phyloP scores from a whole-genome alignment of 2,888 invertebrate genomes.

The Zygothrica quintamaculata region DNA sequence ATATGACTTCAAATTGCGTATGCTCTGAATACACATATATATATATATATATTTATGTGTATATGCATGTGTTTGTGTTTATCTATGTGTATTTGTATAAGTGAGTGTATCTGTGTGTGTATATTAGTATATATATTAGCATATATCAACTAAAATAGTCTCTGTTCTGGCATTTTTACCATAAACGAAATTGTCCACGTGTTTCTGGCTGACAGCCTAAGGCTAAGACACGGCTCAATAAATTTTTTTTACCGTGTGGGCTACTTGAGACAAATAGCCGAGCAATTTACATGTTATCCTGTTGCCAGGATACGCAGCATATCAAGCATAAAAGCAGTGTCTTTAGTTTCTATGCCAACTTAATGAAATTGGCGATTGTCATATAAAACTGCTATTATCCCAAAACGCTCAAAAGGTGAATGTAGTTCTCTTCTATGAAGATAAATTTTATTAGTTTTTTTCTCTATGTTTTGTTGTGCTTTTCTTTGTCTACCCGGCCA shows the following conservation, averaged over 20 bases:
- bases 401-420: constrained; percentile 46
- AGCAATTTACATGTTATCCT: constrained; percentile 54
- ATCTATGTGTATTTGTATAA: background rate
- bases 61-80: background rate
- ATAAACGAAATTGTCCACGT: too few species aligned
- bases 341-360: constrained; percentile 61
- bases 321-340: constrained; percentile 51
- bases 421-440: constrained; percentile 48
- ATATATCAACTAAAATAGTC: too few species aligned
- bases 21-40: too few species aligned
- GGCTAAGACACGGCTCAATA: constrained; percentile 9
- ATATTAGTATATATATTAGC: background rate
- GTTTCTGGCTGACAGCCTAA: constrained; percentile 6
- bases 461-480: background rate
- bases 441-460: constrained; percentile 39
- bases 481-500: constrained; percentile 10
- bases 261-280: constrained; percentile 63
- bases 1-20: too few species aligned
- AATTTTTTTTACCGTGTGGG: constrained; percentile 22
- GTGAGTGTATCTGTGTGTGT: background rate
- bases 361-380: constrained; percentile 34
- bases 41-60: background rate
- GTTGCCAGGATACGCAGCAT: constrained; percentile 71
- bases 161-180: too few species aligned
- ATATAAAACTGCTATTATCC: constrained; percentile 16